Conservation (phyloP, 2,113 vertebrate species). For the Lasiurus cinereus region DNA sequence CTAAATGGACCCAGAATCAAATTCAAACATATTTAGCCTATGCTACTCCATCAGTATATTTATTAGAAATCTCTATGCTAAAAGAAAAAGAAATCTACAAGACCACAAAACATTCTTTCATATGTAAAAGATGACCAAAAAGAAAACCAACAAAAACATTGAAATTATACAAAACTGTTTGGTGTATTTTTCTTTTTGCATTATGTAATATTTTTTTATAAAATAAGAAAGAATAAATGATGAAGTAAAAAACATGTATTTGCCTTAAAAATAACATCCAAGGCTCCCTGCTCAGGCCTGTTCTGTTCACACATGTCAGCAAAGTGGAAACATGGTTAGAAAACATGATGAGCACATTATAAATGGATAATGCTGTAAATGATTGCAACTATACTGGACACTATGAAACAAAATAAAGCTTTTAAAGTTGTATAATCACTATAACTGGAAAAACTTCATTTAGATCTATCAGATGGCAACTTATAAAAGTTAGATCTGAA, state of each 20-base stretch:
- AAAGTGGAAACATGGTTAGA: background rate
- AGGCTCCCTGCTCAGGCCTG: too few species aligned
- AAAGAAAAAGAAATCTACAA: constrained; percentile 45
- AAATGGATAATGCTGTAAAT: background rate
- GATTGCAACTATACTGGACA: background rate
- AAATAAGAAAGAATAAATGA: constrained; percentile 27
- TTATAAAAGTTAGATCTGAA: background rate
- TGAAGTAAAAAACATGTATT: background rate
- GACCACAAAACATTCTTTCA: background rate
- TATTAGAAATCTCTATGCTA: constrained; percentile 39
- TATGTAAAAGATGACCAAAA: constrained; percentile 24
- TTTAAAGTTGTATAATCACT: background rate
- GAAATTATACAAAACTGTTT: background rate
- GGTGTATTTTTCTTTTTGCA: background rate
- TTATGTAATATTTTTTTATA: background rate
- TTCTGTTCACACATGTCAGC: background rate
- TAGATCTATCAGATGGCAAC: background rate
- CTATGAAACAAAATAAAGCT: background rate
- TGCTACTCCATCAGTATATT: background rate
- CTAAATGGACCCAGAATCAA: constrained; percentile 11
- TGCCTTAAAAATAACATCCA: constrained; percentile 4
- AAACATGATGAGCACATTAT: background rate
- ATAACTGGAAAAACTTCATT: background rate
- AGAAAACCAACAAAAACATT: background rate
- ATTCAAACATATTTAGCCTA: background rate